phyloP scores from a whole-genome alignment of 2,888 invertebrate species.

The Lithophane ornitopus region DNA sequence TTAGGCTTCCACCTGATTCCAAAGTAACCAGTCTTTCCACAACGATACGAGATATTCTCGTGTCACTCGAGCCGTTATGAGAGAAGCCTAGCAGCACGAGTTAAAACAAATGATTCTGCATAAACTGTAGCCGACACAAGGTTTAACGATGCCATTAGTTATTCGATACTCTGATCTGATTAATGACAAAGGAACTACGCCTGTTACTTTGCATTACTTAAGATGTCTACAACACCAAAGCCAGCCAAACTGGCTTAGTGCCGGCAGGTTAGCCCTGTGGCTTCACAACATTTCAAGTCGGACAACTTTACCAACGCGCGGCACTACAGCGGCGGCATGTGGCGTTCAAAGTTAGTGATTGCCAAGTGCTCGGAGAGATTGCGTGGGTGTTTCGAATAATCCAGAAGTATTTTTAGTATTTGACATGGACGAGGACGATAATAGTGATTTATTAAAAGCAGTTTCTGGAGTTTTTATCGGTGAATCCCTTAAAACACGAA shows the following conservation, averaged over 20 bases:
- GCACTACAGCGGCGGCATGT: neutral
- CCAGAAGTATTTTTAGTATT: neutral
- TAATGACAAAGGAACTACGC: slow-evolving; percentile 29
- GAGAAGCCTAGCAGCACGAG: neutral
- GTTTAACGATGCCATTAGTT: slow-evolving; percentile 22
- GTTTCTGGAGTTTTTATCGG: too few relatives aligned
- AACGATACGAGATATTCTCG: neutral
- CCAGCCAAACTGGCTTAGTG: neutral
- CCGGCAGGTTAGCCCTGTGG: too few relatives aligned
- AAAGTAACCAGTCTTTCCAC: neutral
- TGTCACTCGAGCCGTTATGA: neutral
- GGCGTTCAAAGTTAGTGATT: neutral
- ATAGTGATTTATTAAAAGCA: neutral
- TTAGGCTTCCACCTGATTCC: neutral
- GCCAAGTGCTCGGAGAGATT: too few relatives aligned
- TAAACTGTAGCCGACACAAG: slow-evolving; percentile 30
- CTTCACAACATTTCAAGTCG: too few relatives aligned
- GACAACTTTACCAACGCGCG: neutral
- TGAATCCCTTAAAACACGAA: too few relatives aligned
- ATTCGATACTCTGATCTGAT: slow-evolving; percentile 33
- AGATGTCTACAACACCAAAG: neutral
- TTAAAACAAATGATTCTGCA: slow-evolving; percentile 48
- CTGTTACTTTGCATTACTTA: neutral
- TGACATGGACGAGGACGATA: neutral
- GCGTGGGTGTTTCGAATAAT: neutral